A percentile compares a stretch with the other conserved stretches of the same genome.
Evolutionary conservation across 1,140 invertebrate genomes (phyloP).

Genomic region (Sweltsa coloradensis): DNA sequence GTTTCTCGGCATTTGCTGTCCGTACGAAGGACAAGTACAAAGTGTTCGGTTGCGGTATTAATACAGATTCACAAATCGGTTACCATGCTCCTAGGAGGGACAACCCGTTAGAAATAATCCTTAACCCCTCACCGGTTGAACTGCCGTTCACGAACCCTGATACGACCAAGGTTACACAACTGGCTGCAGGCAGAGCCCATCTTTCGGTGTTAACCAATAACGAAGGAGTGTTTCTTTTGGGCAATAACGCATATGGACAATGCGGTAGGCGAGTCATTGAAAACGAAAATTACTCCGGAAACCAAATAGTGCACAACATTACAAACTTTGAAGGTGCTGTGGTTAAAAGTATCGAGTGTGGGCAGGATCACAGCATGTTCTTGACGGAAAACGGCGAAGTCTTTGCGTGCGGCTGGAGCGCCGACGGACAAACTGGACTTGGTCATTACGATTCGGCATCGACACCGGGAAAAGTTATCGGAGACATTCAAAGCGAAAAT

Average conservation of each 20-base stretch:
- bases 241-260: conserved; percentile 90
- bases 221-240: conserved; percentile 69
- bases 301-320: conserved; percentile 51
- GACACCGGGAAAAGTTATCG: conserved; percentile 48
- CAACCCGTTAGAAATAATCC: conserved; percentile 55
- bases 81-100: conserved; percentile 46
- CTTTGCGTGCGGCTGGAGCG: conserved; percentile 84
- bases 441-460: conserved; percentile 52
- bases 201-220: conserved; percentile 64
- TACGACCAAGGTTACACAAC: conserved; percentile 36
- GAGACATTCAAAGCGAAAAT: conserved; percentile 71
- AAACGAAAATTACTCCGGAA: conserved; percentile 60
- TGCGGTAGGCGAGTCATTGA: conserved; percentile 74
- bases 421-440: conserved; percentile 88
- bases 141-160: conserved; percentile 48
- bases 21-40: conserved; percentile 46
- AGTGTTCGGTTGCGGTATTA: conserved; percentile 81
- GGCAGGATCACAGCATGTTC: conserved; percentile 50
- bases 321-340: conserved; percentile 43
- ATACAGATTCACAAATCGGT: conserved; percentile 87
- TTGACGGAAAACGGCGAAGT: conserved; percentile 68
- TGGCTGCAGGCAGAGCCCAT: conserved; percentile 82
- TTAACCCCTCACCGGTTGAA: conserved; percentile 60
- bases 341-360: conserved; percentile 33
- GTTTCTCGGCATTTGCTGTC: conserved; percentile 73